Percentiles rank a stretch among this genome's conserved stretches.
Evolutionary conservation across 2,888 invertebrate genomes (phyloP).

Genomic region (Mechanitis messenoides): DNA sequence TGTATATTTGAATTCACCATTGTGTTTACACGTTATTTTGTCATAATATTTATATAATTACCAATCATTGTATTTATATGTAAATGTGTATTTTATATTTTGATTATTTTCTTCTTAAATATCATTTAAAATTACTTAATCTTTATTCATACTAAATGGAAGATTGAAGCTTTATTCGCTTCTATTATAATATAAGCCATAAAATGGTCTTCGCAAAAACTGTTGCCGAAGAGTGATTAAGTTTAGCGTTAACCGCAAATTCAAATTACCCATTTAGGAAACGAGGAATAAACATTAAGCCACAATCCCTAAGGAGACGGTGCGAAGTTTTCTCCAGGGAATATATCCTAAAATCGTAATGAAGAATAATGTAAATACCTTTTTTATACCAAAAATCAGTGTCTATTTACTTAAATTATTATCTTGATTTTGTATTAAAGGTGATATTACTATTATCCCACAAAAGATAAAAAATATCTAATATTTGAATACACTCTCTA

Average conservation of each 20-base stretch:
- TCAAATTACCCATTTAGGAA: constrained; percentile 30
- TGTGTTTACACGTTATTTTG: constrained; percentile 9
- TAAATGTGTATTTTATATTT: background rate
- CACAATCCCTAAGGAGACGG: constrained; percentile 20
- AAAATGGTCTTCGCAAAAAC: constrained; percentile 23
- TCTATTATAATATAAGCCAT: constrained; percentile 21
- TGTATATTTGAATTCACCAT: constrained; percentile 12
- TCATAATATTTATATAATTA: constrained; percentile 6
- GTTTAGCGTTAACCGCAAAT: constrained; percentile 27
- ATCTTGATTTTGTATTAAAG: too few species aligned
- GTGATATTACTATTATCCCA: too few species aligned
- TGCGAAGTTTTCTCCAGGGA: background rate
- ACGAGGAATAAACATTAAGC: constrained; percentile 28
- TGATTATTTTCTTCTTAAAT: background rate
- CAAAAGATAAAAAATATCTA: too few species aligned
- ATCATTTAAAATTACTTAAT: background rate
- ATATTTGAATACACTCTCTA: too few species aligned
- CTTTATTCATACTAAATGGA: background rate
- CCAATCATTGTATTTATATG: background rate
- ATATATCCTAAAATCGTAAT: background rate
- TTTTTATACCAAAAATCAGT: too few species aligned
- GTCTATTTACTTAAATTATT: too few species aligned
- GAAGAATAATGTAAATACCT: background rate
- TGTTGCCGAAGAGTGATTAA: constrained; percentile 28
- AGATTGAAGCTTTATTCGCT: background rate